These are phyloP conservation scores for Rallus limicola DNA, from an alignment of 2,113 vertebrate species.

Conservation along the genomic window DNA sequence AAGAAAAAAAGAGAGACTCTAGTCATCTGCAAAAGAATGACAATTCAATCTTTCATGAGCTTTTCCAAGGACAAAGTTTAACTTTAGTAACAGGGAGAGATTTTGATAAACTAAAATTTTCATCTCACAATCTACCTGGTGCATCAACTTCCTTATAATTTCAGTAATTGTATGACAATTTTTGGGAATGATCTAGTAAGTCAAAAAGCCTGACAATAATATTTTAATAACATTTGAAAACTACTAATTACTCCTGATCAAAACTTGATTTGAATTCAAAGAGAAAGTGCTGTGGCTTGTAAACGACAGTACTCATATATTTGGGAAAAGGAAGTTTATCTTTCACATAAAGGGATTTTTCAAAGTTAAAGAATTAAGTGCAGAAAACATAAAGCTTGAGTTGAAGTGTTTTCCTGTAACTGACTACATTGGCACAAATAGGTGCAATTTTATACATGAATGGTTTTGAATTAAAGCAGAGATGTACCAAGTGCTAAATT, in stretches of 20 bases:
- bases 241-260: background rate
- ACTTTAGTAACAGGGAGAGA: background rate
- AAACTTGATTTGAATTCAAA: background rate
- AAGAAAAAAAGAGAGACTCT: background rate
- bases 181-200: background rate
- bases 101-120: background rate
- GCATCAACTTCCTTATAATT: background rate
- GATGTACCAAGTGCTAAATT: background rate
- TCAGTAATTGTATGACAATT: background rate
- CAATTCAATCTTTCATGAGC: background rate
- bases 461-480: slow-evolving; percentile 28
- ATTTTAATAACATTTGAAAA: background rate
- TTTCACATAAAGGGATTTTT: background rate
- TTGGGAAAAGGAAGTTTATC: background rate
- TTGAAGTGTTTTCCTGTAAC: background rate
- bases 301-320: background rate
- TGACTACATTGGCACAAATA: background rate
- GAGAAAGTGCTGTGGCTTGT: background rate
- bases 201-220: background rate
- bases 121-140: background rate
- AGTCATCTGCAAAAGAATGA: background rate
- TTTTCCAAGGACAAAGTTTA: background rate
- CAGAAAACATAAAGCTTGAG: background rate
- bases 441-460: background rate
- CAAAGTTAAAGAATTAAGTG: background rate